Percentiles rank a stretch among this genome's conserved stretches.
phyloP scores from a whole-genome alignment of 1,140 invertebrate genomes.

The Sitobion miscanthi region DNA sequence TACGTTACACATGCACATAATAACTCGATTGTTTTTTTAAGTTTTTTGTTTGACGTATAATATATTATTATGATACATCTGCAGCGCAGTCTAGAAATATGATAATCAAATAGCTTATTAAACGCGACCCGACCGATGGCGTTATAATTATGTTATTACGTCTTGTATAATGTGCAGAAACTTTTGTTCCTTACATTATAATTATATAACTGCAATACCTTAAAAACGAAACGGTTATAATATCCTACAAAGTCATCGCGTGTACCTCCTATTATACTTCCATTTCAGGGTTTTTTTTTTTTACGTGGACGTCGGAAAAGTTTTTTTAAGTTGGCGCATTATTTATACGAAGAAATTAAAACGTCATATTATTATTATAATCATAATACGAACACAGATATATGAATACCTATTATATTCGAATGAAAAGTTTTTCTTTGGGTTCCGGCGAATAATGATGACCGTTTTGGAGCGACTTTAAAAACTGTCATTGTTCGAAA shows the following conservation, averaged over 20 bases:
- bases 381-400: background rate
- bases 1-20: background rate
- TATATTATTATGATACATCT: too few relatives aligned
- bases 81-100: background rate
- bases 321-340: background rate
- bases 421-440: background rate
- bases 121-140: background rate
- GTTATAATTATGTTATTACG: background rate
- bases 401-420: background rate
- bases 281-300: background rate
- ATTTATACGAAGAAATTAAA: slow-evolving; percentile 22
- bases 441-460: background rate
- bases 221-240: background rate
- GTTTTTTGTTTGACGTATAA: background rate
- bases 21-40: background rate
- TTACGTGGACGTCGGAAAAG: background rate
- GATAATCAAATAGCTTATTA: background rate
- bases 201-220: background rate
- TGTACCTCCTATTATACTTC: background rate
- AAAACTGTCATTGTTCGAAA: background rate
- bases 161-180: background rate
- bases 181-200: background rate
- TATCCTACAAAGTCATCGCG: background rate
- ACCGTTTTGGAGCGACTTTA: background rate
- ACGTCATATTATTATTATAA: background rate